phyloP scores from a whole-genome alignment of 2,888 invertebrate genomes.

The Pachycephus smyrnensis region DNA sequence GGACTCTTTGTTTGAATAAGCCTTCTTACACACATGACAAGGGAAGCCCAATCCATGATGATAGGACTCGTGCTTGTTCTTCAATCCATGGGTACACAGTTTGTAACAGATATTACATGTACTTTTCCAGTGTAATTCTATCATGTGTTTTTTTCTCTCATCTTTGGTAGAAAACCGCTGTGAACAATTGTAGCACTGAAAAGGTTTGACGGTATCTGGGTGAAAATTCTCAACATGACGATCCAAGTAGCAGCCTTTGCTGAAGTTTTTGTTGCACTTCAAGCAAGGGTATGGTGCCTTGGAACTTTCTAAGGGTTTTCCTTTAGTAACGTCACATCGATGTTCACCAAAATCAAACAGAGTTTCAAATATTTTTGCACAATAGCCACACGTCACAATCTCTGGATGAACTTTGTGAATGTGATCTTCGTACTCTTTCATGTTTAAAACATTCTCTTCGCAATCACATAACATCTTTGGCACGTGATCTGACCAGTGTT shows the following conservation, averaged over 20 bases:
- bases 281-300: constrained; percentile 7
- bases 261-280: neutral
- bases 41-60: constrained; percentile 55
- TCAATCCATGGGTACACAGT: constrained; percentile 19
- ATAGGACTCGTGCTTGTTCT: constrained; percentile 45
- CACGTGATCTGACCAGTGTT: neutral
- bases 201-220: constrained; percentile 26
- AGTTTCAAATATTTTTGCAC: neutral
- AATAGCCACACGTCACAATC: constrained; percentile 36
- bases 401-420: constrained; percentile 32
- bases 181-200: constrained; percentile 45
- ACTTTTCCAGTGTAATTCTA: constrained; percentile 31
- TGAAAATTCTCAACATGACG: constrained; percentile 44
- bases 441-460: constrained; percentile 31
- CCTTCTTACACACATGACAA: constrained; percentile 52
- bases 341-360: neutral
- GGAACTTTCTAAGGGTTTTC: neutral
- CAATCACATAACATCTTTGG: constrained; percentile 35
- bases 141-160: constrained; percentile 38
- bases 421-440: constrained; percentile 39
- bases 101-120: constrained; percentile 18
- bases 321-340: constrained; percentile 5
- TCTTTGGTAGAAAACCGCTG: constrained; percentile 36
- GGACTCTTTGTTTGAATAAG: constrained; percentile 35
- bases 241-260: constrained; percentile 33